Base-by-base conservation (phyloP, 2,113 vertebrate genomes). In the Hemiscyllium ocellatum region DNA sequence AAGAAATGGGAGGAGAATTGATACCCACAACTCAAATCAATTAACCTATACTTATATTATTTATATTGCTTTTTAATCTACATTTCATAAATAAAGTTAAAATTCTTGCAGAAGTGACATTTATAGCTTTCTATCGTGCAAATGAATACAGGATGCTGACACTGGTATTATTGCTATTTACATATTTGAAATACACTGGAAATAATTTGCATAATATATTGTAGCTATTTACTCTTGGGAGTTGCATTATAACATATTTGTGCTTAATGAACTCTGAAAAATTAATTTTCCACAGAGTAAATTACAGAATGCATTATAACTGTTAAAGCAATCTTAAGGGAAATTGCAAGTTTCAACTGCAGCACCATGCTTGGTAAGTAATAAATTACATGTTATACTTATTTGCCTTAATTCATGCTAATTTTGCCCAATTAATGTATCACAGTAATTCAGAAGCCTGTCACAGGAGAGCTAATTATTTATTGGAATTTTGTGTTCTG, bases 271-370 rank as follows among this genome's bases (percentile, higher is more conserved):
- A 99, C 98, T 99, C 99, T 99, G 98, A 99, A 99, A 99, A 99
- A 99, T 99, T 98, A 98, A 99, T 99, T 99, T 99, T 99, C 98
- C 99, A 99, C 98, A 98, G 98, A 99, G 98, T 99, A 99, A 99
- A 99, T 99, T 99, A 99, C 99, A 99, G 99, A 99, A 99, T 99
- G 98, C 99, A 99, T 99, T 99, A 99, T 99, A 98, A 98, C 98
- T 99, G 99, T 99, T 99, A 99, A 99, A 99, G 98, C 98, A 99
- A 99, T 99, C 99, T 99, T 98, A 98, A 97, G 99, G 99, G 99
- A 99, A 99, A 99, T 99, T 98, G 97, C 98, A 98, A 98, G 97
- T 98, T 99, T 99, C 98, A 98, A 98, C 98, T 97, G 98, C 98
- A 98, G 99, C 98, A 98, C 98, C 98, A 98, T 98, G 98, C 98